Percentiles rank a stretch among this genome's conserved stretches.
These are phyloP conservation scores for Hedya salicella DNA, from an alignment of 2,888 invertebrate genomes.

Conservation along the genomic window DNA sequence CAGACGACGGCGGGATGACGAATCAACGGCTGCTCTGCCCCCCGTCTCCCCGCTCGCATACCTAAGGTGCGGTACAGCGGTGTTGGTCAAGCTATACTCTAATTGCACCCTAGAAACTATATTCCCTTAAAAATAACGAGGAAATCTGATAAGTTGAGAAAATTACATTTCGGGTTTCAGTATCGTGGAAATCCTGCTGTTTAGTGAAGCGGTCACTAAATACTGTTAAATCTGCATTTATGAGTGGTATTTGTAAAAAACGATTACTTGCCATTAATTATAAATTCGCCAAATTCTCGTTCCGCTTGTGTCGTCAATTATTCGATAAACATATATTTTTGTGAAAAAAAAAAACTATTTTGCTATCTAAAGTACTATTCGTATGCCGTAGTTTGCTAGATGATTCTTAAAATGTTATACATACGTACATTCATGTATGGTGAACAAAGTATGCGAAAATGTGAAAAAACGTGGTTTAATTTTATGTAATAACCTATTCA, in stretches of 20 bases:
- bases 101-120: too few relatives aligned
- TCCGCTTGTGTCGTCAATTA: constrained; percentile 45
- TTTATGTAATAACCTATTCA: too few relatives aligned
- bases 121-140: too few relatives aligned
- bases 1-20: too few relatives aligned
- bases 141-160: too few relatives aligned
- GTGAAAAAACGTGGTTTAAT: not conserved
- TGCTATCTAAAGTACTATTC: constrained; percentile 35
- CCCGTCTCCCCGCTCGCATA: too few relatives aligned
- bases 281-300: constrained; percentile 34
- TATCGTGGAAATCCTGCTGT: too few relatives aligned
- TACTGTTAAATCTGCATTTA: not conserved
- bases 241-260: constrained; percentile 14
- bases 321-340: constrained; percentile 43
- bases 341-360: constrained; percentile 44
- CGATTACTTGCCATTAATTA: constrained; percentile 34
- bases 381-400: constrained; percentile 41
- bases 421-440: constrained; percentile 1
- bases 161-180: too few relatives aligned
- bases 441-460: not conserved
- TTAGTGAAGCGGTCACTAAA: too few relatives aligned
- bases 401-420: constrained; percentile 2
- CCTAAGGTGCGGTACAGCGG: too few relatives aligned
- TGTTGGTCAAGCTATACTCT: too few relatives aligned
- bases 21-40: too few relatives aligned